Evolutionary conservation across 2,797 vertebrate species (phyloP).

Genomic region (Melanotaenia nigrans): DNA sequence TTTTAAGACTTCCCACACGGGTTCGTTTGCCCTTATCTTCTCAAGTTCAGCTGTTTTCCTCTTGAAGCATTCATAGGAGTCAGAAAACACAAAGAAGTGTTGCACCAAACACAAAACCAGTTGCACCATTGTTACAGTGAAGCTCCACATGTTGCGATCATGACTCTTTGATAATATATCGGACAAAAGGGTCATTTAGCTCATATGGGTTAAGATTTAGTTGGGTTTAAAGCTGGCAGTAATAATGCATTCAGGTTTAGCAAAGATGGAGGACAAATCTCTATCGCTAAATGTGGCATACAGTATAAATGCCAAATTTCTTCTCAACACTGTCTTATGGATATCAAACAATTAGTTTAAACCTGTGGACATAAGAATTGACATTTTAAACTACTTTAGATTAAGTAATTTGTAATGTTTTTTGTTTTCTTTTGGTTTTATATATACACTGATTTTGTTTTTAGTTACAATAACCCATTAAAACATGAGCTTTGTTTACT

Average conservation of each 20-base stretch:
- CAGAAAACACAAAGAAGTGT: slow-evolving; percentile 23
- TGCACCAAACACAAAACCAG: neutral
- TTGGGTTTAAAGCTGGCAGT: neutral
- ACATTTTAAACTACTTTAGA: too few relatives aligned
- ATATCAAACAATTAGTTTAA: neutral
- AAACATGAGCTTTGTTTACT: too few relatives aligned
- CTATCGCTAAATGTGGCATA: too few relatives aligned
- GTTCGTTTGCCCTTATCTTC: slow-evolving; percentile 73
- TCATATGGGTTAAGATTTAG: neutral
- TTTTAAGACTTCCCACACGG: slow-evolving; percentile 81
- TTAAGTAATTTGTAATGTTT: too few relatives aligned
- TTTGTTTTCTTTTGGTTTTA: too few relatives aligned
- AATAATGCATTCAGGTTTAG: neutral
- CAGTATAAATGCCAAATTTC: too few relatives aligned
- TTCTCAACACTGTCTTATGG: too few relatives aligned
- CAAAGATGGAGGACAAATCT: neutral
- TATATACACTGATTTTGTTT: too few relatives aligned
- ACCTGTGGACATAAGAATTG: too few relatives aligned
- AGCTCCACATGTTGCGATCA: neutral
- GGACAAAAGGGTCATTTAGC: neutral
- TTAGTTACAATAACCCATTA: too few relatives aligned
- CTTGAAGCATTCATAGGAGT: slow-evolving; percentile 43
- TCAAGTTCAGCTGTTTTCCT: slow-evolving; percentile 63
- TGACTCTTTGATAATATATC: neutral
- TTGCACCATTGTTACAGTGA: neutral